Base-by-base conservation (phyloP, 2,888 invertebrate genomes). In the Molorchus minor region DNA sequence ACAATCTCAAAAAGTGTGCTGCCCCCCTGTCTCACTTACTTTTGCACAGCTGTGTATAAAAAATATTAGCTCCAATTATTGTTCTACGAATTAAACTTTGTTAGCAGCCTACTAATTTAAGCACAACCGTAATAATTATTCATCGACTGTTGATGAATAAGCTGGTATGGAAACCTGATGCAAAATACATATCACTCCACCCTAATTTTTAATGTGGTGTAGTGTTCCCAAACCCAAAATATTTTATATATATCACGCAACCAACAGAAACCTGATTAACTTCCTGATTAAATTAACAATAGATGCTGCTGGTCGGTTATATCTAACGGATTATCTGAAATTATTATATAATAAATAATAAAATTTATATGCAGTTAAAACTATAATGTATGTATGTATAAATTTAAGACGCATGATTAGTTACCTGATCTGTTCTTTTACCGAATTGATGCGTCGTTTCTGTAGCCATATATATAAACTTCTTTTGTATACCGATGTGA, bases 71-170 rank as follows among this genome's bases (percentile, higher is more conserved):
- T n/a, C n/a, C n/a, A n/a, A n/a, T n/a, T n/a, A n/a, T 52, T 52
- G 40, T 25, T 38, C 49, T 38, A 29, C 21, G 52, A 40, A 53
- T 16, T 46, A 41, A 41, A 53, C 46, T 58, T 56, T 56, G 41
- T 49, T 56, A 41, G 41, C 43, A 17, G 47, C 33, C 13, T 41
- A 47, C 56, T 47, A 56, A 56, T 56, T 56, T 35, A 35, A 41
- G 19, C 19, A 41, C 41, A 16, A 46, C 36, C 38, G 56, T 33
- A 47, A n/a, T n/a, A n/a, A 56, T 47, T 49, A 56, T 38, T 40
- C 41, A 47, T 56, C 43, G 56, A 49, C 30, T 47, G 47, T 21
- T 52, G 41, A 52, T 41, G 40, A 52, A 52, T 40, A 52, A 52
- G 21, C 16, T 29, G 10, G 41, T 25, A 12, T 19, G 12, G 21